Base-by-base conservation (phyloP, 2,888 invertebrate genomes). In the Phrixothrix hirtus region DNA sequence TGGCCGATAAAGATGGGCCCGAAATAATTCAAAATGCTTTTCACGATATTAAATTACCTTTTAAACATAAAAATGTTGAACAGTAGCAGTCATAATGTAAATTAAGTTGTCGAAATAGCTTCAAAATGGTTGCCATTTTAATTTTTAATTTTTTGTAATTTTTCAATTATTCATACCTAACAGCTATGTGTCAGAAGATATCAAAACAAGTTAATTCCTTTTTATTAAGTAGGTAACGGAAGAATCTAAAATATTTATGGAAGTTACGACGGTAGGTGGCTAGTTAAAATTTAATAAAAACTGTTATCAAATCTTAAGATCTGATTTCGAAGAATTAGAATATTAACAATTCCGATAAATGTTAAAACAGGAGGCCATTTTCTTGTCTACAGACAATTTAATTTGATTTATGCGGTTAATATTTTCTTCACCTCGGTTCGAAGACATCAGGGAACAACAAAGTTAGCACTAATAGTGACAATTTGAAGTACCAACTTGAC, bases 1-100 rank as follows among this genome's bases (percentile, higher is more conserved):
- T n/a, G 12, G 14, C 12, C 11, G 14, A 31, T 10, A 2, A 9
- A 34, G 11, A 37, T 32, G 16, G 1, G 36, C 11, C 16, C 6
- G 31, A 38, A 46, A 46, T 36, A 17, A 31, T 17, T 38, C 31
- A 31, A 5, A 21, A 11, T 10, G 14, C 17, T 15, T 26, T 32
- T 38, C 11, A 38, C 21, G 31, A 46, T 46, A 46, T 37, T 37
- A 46, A 46, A 46, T 46, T 46, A 46, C 30, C 38, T 43, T 38
- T 46, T 46, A 46, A 46, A 46, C 46, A 46, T 46, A 46, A 46
- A 46, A 48, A 34, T 41, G 48, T 34, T 41, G 39, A 41, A 48
- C 48, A 34, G 48, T 48, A 48, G 48, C 48, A 16, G 41, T 17
- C 41, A 34, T 48, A 47, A 47, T 47, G 47, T 39, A 48, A 48